Evolutionary conservation across 2,113 vertebrate species (phyloP).

Genomic region (Micronycteris hirsuta): DNA sequence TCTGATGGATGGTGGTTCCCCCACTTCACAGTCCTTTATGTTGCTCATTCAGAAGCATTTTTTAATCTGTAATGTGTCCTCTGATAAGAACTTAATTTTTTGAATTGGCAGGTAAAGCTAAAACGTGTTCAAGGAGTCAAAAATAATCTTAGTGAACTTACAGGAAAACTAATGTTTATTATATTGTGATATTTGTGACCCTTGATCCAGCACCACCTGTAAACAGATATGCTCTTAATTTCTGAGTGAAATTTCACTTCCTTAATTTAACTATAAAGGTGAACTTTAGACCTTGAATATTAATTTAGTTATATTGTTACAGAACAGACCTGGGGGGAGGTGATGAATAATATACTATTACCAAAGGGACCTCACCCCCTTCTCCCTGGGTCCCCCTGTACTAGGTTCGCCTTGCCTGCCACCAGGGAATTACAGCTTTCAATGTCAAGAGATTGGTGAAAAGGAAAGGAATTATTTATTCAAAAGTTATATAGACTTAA

Average conservation of each 20-base stretch:
- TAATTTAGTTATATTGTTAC: not conserved
- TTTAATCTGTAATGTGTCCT: not conserved
- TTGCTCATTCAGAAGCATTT: not conserved
- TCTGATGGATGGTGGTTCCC: not conserved
- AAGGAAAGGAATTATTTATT: too few relatives aligned
- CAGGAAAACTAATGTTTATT: not conserved
- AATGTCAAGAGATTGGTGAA: too few relatives aligned
- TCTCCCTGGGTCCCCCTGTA: too few relatives aligned
- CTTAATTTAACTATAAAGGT: constrained; percentile 6
- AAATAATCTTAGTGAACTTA: not conserved
- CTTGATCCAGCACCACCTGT: not conserved
- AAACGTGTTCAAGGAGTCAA: constrained; percentile 39
- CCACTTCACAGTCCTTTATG: not conserved
- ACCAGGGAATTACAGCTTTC: too few relatives aligned
- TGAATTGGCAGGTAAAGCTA: not conserved
- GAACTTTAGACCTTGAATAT: not conserved
- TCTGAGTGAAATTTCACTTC: constrained; percentile 27
- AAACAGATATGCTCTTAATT: not conserved
- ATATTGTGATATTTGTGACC: not conserved
- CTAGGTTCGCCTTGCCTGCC: too few relatives aligned
- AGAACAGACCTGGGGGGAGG: too few relatives aligned
- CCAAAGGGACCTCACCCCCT: too few relatives aligned
- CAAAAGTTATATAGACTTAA: too few relatives aligned
- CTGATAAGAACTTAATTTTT: not conserved
- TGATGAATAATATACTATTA: too few relatives aligned